phyloP scores from a whole-genome alignment of 2,888 invertebrate species.

The Xanthia togata region DNA sequence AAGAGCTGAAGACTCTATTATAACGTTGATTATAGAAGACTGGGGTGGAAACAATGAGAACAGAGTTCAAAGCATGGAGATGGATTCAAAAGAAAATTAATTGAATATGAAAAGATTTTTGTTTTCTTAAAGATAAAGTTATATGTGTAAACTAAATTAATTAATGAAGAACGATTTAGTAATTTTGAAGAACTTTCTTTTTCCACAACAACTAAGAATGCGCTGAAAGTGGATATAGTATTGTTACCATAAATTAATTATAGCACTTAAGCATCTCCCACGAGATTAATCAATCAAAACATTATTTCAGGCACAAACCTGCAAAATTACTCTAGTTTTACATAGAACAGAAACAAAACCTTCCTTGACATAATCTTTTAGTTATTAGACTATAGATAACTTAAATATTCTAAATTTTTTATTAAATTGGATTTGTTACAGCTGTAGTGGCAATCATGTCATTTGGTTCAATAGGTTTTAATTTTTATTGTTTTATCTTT shows the following conservation, averaged over 20 bases:
- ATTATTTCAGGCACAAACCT: background rate
- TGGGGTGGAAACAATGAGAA: background rate
- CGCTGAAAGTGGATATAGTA: background rate
- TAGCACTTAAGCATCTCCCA: background rate
- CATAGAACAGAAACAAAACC: background rate
- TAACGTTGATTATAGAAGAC: constrained; percentile 11
- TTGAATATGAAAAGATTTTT: background rate
- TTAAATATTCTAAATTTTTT: too few species aligned
- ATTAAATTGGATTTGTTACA: too few species aligned
- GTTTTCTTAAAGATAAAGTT: background rate
- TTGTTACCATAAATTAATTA: background rate
- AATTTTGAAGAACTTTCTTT: background rate
- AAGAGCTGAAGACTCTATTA: constrained; percentile 8
- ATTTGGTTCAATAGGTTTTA: too few species aligned
- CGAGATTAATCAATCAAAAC: background rate
- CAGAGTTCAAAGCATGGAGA: constrained; percentile 8
- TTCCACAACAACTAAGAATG: background rate
- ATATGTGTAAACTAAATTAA: background rate
- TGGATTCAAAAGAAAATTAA: constrained; percentile 4
- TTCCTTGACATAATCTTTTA: too few species aligned
- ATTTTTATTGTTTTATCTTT: too few species aligned
- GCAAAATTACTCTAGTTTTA: background rate
- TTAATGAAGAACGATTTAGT: background rate
- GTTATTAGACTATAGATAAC: too few species aligned
- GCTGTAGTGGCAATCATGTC: too few species aligned